phyloP scores from a whole-genome alignment of 1,140 invertebrate genomes.

The Eriosoma lanigerum region DNA sequence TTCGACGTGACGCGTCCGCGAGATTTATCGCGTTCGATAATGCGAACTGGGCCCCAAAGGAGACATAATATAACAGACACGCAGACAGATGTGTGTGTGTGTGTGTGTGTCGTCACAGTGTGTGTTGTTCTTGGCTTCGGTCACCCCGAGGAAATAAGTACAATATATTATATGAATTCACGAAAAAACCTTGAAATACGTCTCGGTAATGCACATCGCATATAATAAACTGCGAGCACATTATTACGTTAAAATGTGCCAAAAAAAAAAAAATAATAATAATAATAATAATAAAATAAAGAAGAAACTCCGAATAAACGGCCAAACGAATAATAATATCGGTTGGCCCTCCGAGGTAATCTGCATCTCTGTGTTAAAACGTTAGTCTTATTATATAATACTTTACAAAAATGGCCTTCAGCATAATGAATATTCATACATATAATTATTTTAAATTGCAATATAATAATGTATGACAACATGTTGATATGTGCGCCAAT shows the following conservation, averaged over 20 bases:
- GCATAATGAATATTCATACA: no score
- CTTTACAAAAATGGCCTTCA: no score
- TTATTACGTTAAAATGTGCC: neutral
- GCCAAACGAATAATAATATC: constrained; percentile 18
- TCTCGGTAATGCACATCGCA: neutral
- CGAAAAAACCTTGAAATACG: constrained; percentile 12
- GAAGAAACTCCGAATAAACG: neutral
- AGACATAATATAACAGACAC: neutral
- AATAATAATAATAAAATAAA: no score
- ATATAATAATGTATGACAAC: no score
- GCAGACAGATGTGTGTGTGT: neutral
- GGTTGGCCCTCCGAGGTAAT: constrained; percentile 4
- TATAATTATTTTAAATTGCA: no score
- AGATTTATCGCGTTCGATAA: constrained; percentile 22
- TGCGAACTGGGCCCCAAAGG: neutral
- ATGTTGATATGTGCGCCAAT: no score
- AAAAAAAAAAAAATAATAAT: constrained; percentile 9
- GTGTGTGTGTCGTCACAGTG: no score
- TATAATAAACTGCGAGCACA: no score
- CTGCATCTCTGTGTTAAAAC: no score
- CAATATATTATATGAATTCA: neutral
- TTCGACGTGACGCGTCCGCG: neutral
- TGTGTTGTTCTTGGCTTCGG: constrained; percentile 6
- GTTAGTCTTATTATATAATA: no score
- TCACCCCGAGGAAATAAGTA: neutral